Evolutionary conservation across 1,140 invertebrate genomes (phyloP).

Genomic region (Microplitis demolitor): DNA sequence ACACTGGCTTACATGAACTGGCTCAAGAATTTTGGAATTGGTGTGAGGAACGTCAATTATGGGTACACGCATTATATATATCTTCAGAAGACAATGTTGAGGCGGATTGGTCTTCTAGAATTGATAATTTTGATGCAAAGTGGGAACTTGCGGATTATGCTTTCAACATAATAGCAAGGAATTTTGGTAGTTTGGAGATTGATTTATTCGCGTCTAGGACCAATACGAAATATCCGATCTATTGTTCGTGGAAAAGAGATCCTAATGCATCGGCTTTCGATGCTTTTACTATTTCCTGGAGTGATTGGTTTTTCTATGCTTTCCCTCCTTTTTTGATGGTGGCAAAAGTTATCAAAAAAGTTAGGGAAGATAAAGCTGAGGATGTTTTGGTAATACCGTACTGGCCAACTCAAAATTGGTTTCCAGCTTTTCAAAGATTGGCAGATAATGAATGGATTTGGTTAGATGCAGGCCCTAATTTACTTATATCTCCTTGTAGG

Average conservation of each 20-base stretch:
- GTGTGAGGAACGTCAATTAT: constrained; percentile 32
- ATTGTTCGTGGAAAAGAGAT: constrained; percentile 31
- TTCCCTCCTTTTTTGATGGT: constrained; percentile 36
- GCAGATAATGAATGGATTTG: neutral
- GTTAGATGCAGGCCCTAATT: constrained; percentile 8
- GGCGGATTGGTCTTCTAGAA: constrained; percentile 32
- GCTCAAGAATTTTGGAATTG: constrained; percentile 27
- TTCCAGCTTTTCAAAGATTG: constrained; percentile 26
- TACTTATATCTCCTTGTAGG: constrained; percentile 24
- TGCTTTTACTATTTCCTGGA: constrained; percentile 33
- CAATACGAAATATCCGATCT: constrained; percentile 33
- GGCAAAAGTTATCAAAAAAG: constrained; percentile 32
- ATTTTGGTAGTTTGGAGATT: constrained; percentile 34
- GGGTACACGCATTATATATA: constrained; percentile 37
- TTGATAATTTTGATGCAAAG: constrained; percentile 12
- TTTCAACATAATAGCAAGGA: constrained; percentile 25
- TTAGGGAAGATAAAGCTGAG: constrained; percentile 29
- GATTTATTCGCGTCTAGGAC: constrained; percentile 35
- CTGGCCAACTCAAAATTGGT: constrained; percentile 31
- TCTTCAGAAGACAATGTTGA: constrained; percentile 30
- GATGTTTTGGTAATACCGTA: constrained; percentile 38
- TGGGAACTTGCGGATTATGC: constrained; percentile 19
- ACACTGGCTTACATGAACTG: constrained; percentile 16
- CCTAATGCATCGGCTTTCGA: constrained; percentile 29
- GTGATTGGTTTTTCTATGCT: constrained; percentile 26